Conservation (phyloP, 2,797 vertebrate genomes). For the Enteromius viviparus region DNA sequence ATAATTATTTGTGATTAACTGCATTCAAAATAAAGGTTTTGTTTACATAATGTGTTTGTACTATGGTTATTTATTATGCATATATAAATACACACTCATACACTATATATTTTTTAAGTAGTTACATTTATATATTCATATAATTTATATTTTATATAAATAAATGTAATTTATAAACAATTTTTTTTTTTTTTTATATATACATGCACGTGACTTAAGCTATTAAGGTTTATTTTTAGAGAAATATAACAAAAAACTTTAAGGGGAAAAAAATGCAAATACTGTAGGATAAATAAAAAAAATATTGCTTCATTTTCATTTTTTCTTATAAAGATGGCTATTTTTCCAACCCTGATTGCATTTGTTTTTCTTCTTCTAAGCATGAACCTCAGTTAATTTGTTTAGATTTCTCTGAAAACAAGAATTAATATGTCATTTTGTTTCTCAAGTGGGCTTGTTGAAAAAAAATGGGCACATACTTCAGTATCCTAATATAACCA, state of each 20-base stretch:
- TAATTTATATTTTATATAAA: too few species aligned
- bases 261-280: not conserved
- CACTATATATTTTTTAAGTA: too few species aligned
- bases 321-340: not conserved
- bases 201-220: not conserved
- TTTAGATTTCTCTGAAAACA: not conserved
- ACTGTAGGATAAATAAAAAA: not conserved
- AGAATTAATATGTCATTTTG: not conserved
- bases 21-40: too few species aligned
- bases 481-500: slow-evolving; percentile 45
- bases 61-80: too few species aligned
- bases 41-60: too few species aligned
- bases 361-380: not conserved
- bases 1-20: too few species aligned
- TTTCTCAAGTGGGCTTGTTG: not conserved
- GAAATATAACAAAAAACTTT: not conserved
- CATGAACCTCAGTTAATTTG: not conserved
- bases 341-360: not conserved
- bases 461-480: not conserved
- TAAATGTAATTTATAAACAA: too few species aligned
- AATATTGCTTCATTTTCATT: not conserved
- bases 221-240: not conserved
- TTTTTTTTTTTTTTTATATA: too few species aligned
- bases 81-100: too few species aligned
- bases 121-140: too few species aligned